Evolutionary conservation across 2,113 vertebrate species (phyloP), one percentile per base, ranked within the genome.

Genomic region (Podiceps cristatus): DNA sequence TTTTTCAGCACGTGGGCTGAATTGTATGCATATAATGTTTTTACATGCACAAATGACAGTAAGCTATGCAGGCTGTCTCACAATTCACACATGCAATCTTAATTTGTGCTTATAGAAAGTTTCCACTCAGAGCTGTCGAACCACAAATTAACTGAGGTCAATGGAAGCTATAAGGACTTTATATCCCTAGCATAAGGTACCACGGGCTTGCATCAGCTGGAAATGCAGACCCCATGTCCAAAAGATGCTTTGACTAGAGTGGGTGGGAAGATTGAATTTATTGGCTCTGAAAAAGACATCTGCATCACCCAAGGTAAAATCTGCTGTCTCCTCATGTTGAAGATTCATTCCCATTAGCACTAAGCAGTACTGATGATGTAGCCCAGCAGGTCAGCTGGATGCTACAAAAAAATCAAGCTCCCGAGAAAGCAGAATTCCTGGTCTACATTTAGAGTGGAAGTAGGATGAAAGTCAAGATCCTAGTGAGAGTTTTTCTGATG

Each of bases 51-150:
- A 96, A 96, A 93, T 89, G 86, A 91, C 63, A 86, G 42, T 76
- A 86, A 94, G 42, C 95, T 93, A 95, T 89, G 72, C 82, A 94
- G 45, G 17, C 56, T 91, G 86, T 62, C 91, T 90, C 68, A 88
- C 35, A 42, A 9, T 81, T 94, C 69, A 71, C 25, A 80, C n/a
- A 44, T 22, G 31, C 1, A 0, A 88, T 94, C 79, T 92, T 91
- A 80, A 89, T 94, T 86, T 91, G 37, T 80, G 23, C 47, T 90
- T 87, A 45, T 3, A 59, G 56, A 66, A 84, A 74, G 45, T 77
- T 92, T 55, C 56, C 37, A 80, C 42, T 19, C 20, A 22, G 49
- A 83, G 55, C 3, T 66, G 55, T 27, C 63, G 71, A 88, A 55
- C 24, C 31, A 42, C 29, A 91, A 74, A 93, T 74, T 69, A 92